phyloP scores from a whole-genome alignment of 2,113 vertebrate genomes.

The Diadophis punctatus region DNA sequence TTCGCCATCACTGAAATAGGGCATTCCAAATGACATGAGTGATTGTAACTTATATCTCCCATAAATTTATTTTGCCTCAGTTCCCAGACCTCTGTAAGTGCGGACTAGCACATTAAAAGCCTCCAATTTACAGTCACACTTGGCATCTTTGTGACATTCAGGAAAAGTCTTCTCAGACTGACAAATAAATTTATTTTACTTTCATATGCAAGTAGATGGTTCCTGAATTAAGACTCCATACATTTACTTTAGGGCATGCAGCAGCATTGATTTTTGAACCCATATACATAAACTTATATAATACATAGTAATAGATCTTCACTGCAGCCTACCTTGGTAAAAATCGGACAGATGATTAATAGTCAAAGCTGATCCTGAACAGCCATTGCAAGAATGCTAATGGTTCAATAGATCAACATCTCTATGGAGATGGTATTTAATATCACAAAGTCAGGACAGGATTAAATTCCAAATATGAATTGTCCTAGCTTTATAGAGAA shows the following conservation, averaged over 20 bases:
- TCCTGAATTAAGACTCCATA: background rate
- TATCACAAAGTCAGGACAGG: background rate
- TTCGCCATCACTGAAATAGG: background rate
- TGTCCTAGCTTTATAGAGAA: background rate
- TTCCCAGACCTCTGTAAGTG: background rate
- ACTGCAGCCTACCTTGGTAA: background rate
- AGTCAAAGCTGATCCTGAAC: background rate
- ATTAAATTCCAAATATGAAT: background rate
- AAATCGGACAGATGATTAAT: constrained; percentile 9
- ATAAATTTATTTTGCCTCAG: background rate
- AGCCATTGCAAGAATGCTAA: constrained; percentile 10
- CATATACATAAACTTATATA: background rate
- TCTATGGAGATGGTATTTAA: background rate
- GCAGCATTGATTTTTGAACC: background rate
- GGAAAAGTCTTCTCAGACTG: background rate
- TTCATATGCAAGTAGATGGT: background rate
- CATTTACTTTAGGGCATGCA: background rate
- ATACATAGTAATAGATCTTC: constrained; percentile 1
- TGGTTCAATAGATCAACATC: background rate
- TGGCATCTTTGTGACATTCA: background rate
- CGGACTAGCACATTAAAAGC: background rate
- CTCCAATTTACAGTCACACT: background rate
- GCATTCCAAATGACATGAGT: background rate
- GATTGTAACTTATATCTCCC: background rate
- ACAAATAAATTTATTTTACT: constrained; percentile 14